These are phyloP conservation scores for Rhinoptilus africanus DNA, from an alignment of 2,113 vertebrate genomes.

Conservation along the genomic window DNA sequence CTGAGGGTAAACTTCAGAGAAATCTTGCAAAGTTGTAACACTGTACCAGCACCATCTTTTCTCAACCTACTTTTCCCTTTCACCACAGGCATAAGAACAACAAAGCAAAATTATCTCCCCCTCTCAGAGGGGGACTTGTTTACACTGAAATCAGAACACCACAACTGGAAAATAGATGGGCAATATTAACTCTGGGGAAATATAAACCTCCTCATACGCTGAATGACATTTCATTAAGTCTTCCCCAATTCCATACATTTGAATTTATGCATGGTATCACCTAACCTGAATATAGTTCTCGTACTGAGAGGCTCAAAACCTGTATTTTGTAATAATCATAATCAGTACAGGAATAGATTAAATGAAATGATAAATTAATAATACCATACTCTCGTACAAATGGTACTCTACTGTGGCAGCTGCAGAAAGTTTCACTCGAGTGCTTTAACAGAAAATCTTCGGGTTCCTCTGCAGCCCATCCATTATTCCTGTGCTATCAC, in stretches of 20 bases:
- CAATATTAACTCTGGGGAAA: neutral
- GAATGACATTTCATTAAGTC: neutral
- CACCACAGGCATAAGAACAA: neutral
- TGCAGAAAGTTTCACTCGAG: neutral
- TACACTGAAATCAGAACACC: neutral
- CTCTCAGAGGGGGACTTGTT: neutral
- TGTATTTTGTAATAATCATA: neutral
- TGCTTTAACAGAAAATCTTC: neutral
- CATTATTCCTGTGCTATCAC: neutral
- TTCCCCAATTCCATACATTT: neutral
- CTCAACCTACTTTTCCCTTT: neutral
- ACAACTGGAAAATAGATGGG: neutral
- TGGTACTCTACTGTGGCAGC: neutral
- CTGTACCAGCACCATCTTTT: neutral
- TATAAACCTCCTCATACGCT: neutral
- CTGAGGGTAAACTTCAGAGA: neutral
- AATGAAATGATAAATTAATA: neutral
- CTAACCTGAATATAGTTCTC: neutral
- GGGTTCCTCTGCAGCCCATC: neutral
- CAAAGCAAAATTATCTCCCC: neutral
- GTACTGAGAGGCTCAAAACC: neutral
- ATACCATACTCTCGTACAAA: neutral
- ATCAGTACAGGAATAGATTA: neutral
- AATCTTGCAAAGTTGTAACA: neutral
- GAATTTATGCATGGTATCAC: neutral